Evolutionary conservation across 1,140 invertebrate species (phyloP).

Genomic region (Trichoplusia ni): DNA sequence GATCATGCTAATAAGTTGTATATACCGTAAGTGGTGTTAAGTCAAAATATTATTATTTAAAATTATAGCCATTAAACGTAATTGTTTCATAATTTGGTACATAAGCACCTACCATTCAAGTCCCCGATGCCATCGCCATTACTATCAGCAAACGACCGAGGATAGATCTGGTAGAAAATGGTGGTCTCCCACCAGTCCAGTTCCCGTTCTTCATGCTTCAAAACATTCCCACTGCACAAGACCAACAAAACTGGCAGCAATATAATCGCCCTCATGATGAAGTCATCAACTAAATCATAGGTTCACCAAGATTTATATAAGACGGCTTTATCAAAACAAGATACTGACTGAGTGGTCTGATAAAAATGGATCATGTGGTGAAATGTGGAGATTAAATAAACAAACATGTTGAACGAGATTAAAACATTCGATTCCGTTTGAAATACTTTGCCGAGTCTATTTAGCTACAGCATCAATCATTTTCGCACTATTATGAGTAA

Average conservation of each 20-base stretch:
- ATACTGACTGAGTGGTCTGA: slow-evolving; percentile 18
- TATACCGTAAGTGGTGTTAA: not conserved
- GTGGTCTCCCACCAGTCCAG: slow-evolving; percentile 89
- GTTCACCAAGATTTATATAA: slow-evolving; percentile 24
- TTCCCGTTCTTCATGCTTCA: slow-evolving; percentile 48
- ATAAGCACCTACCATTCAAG: slow-evolving; percentile 82
- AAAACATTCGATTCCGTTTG: no score
- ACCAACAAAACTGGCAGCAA: slow-evolving; percentile 50
- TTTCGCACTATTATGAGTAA: no score
- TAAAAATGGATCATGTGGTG: not conserved
- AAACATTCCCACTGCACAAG: slow-evolving; percentile 42
- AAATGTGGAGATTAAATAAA: not conserved
- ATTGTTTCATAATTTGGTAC: not conserved
- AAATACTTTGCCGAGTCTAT: no score
- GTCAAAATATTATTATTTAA: not conserved
- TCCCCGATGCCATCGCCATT: slow-evolving; percentile 89
- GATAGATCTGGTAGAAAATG: slow-evolving; percentile 90
- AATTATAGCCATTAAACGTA: not conserved
- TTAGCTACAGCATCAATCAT: no score
- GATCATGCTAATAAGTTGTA: no score
- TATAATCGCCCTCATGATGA: slow-evolving; percentile 49
- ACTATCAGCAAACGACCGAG: slow-evolving; percentile 88
- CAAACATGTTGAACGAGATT: not conserved
- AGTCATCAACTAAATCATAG: not conserved
- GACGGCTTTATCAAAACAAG: slow-evolving; percentile 13